phyloP scores from a whole-genome alignment of 2,888 invertebrate species.

The Exephanes ischioxanthus region DNA sequence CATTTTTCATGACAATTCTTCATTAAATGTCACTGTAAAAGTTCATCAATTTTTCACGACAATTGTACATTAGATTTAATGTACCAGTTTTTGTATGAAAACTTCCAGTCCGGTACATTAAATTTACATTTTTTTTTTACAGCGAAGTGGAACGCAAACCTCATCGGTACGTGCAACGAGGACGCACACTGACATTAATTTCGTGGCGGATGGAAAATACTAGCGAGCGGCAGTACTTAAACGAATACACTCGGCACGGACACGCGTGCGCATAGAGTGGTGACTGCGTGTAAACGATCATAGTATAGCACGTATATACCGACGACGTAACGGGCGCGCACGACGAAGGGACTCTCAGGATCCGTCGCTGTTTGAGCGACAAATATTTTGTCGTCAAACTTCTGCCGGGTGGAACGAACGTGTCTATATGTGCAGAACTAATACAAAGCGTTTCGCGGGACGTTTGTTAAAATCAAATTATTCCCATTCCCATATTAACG shows the following conservation, averaged over 20 bases:
- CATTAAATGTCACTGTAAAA: no score
- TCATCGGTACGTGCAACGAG: constrained; percentile 10
- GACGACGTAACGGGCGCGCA: constrained; percentile 59
- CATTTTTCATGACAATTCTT: no score
- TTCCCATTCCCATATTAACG: constrained; percentile 69
- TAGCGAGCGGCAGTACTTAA: constrained; percentile 4
- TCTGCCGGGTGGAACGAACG: constrained; percentile 82
- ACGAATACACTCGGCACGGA: neutral
- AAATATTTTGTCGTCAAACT: constrained; percentile 85
- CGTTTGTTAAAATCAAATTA: constrained; percentile 83
- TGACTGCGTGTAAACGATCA: constrained; percentile 43
- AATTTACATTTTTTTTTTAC: neutral
- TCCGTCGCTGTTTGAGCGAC: constrained; percentile 84
- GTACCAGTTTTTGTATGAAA: no score
- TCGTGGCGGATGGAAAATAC: constrained; percentile 23
- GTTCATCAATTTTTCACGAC: no score
- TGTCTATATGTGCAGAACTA: constrained; percentile 84
- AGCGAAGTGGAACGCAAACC: constrained; percentile 36
- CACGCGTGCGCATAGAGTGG: neutral
- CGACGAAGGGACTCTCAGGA: constrained; percentile 79
- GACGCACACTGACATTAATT: constrained; percentile 32
- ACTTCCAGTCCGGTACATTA: no score
- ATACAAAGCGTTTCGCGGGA: constrained; percentile 83
- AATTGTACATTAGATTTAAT: no score
- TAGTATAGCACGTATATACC: constrained; percentile 29